Base-by-base conservation (phyloP, 2,888 invertebrate genomes). In the Drosophila greeni region DNA sequence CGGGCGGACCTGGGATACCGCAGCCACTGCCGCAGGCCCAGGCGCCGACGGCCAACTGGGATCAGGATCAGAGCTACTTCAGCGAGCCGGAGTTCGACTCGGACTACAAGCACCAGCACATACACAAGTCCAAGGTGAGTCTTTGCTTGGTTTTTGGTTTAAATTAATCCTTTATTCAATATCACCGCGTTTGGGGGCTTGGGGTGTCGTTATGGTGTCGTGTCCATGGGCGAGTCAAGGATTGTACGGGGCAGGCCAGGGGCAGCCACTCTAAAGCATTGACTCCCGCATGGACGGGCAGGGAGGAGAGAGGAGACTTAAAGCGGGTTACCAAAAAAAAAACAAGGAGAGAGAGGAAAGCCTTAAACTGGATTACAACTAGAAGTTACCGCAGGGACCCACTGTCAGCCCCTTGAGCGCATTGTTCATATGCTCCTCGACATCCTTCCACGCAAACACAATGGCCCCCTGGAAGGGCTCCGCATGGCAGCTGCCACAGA, bases 61-160 rank as follows among this genome's bases (percentile, higher is more conserved):
- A 92, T 83, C 91, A 91, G 87, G 91, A 89, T 78, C 89, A 89
- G 87, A 96, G 94, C 84, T 97, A 97, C 90, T 97, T 97, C 90
- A 96, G 96, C 82, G 97, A 97, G 86, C 97, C 97, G 1, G 97
- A 97, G 88, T 96, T 97, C 81, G 97, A 97, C 87, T 95, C 96
- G 39, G 97, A 97, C 85, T 97, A 95, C 87, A 96, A 96, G 84
- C 95, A 96, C 86, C 96, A 97, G 89, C 96, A 97, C 89, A 95
- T 96, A 76, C 97, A 97, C 88, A 96, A 96, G 88, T 94, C 95
- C 77, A 96, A 96, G 94, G 96, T 96, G 89, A 91, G 93, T 89
- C 18, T 2, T 20, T 7, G 14, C 3, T 3, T 7, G 11, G 8
- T 23, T 2, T 33, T 34, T 60, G n/a, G 23, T 61, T 68, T 54